phyloP scores from a whole-genome alignment of 2,797 vertebrate genomes.

The Neosalanx taihuensis region DNA sequence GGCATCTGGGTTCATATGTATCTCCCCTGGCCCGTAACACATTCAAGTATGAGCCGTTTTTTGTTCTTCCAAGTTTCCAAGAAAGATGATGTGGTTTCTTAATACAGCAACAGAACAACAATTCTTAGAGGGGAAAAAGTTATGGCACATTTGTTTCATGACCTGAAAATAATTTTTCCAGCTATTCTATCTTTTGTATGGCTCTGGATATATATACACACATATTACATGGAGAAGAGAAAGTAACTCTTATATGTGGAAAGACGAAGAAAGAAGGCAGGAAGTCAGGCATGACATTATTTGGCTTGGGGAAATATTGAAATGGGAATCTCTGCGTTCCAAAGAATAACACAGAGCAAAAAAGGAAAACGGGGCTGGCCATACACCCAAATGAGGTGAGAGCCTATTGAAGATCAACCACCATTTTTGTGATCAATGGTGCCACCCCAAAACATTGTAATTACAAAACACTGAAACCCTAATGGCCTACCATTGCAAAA shows the following conservation, averaged over 20 bases:
- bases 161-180: conserved; percentile 3
- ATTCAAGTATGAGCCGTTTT: neutral
- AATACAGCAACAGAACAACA: neutral
- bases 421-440: neutral
- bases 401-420: neutral
- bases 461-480: neutral
- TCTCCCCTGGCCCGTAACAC: too few species aligned
- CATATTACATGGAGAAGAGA: neutral
- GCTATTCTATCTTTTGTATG: neutral
- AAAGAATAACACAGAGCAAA: neutral
- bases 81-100: neutral
- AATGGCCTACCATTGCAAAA: neutral
- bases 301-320: neutral
- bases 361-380: neutral
- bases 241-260: neutral
- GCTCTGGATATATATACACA: neutral
- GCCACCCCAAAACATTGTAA: neutral
- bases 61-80: neutral
- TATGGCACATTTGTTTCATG: conserved; percentile 3
- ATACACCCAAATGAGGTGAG: neutral
- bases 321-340: conserved; percentile 4
- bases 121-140: neutral
- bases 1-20: too few species aligned
- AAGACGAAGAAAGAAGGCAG: neutral
- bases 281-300: conserved; percentile 1